Base-by-base conservation (phyloP, 2,113 vertebrate species). In the Trematomus loennbergii region DNA sequence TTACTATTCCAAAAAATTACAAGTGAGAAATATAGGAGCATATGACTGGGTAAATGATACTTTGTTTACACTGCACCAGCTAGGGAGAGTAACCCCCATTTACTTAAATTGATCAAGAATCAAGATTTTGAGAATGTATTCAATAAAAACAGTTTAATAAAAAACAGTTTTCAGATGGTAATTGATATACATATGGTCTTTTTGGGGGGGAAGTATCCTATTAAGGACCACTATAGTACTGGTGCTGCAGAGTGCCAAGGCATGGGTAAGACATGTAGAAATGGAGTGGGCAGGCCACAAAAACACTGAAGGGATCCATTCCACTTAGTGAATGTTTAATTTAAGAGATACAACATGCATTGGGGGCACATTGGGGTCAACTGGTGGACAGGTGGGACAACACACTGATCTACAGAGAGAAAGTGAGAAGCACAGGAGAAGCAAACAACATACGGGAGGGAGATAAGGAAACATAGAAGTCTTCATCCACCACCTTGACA, bases 321-420 rank as follows among this genome's bases (percentile, higher is more conserved):
- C 33, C 40, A 20, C 15, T 76, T 22, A 22, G 12, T 59, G 20
- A 72, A 54, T 0, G 1, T 22, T 33, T 67, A 25, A 62, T 67
- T 50, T 2, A 67, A 59, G 12, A 33, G 29, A 17, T 25, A 36
- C 25, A 20, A 1, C 5, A 29, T 63, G 84, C 17, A 62, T 36
- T n/a, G 57, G 55, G 77, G 73, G 77, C 66, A 79, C 87, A 81
- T 71, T 83, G 79, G 50, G 83, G 87, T 73, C 85, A 81, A 83
- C 87, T 90, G 73, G 79, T 90, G 84, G 82, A 85, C 84, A 92
- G 84, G 88, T 84, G 75, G n/a, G 13, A 87, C 58, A 82, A 25
- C 55, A 58, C 80, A 40, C 20, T 68, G 72, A 67, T 48, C 45
- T 33, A 17, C 5, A 53, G 22, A 63, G 12, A 40, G 11, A 62